Evolutionary conservation across 2,888 invertebrate species (phyloP).

Genomic region (Aphidoletes aphidimyza): DNA sequence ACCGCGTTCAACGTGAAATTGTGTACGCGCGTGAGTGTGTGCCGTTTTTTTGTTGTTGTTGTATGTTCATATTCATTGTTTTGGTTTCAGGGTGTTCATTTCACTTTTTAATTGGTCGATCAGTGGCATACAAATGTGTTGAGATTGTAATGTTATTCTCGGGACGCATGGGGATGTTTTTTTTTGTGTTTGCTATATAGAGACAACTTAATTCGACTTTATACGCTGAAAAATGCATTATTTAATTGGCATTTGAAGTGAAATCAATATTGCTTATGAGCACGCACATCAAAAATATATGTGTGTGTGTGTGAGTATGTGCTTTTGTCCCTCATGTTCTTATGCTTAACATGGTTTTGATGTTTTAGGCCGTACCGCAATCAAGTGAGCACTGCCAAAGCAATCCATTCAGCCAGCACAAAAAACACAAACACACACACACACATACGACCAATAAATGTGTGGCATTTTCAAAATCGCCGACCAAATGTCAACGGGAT

Average conservation of each 20-base stretch:
- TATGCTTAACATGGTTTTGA: background rate
- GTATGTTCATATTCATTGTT: too few species aligned
- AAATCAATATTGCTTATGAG: slow-evolving; percentile 15
- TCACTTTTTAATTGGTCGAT: slow-evolving; percentile 30
- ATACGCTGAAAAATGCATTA: slow-evolving; percentile 15
- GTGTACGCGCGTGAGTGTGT: background rate
- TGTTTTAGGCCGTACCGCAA: background rate
- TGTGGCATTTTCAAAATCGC: slow-evolving; percentile 9
- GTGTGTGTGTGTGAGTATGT: too few species aligned
- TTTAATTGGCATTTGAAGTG: slow-evolving; percentile 26
- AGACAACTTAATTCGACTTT: slow-evolving; percentile 24
- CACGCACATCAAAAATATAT: background rate
- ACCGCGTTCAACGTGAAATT: background rate
- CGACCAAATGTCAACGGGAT: slow-evolving; percentile 45
- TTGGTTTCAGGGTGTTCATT: background rate
- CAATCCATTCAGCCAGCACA: background rate
- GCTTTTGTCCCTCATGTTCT: background rate
- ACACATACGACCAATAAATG: background rate
- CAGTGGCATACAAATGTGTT: background rate
- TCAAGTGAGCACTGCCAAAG: background rate
- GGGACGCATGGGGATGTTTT: too few species aligned
- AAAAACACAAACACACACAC: background rate
- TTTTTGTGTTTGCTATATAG: background rate
- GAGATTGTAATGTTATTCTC: background rate
- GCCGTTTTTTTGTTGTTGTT: background rate